Evolutionary conservation across 2,113 vertebrate species (phyloP), one percentile per base, ranked within the genome.

Genomic region (Mastomys coucha): DNA sequence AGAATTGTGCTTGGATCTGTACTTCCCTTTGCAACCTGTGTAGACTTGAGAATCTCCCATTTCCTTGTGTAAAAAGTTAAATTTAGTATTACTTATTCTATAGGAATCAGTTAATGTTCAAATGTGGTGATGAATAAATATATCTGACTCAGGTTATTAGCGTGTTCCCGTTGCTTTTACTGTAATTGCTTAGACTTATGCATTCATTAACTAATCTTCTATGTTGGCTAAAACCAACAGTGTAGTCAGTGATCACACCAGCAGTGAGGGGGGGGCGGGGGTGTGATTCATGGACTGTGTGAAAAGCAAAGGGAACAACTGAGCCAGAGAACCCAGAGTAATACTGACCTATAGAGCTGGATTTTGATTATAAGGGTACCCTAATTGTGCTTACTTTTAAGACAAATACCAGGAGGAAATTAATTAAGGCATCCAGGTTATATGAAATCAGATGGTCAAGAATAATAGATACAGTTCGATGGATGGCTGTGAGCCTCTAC

Each of bases 181-280:
- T 63, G 5, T 91, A 78, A 31, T 88, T 63, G 75, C 39, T 84
- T 78, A 49, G n/a, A 77, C 45, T 88, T 45, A 3, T 31, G 6
- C 58, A 65, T 89, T 95, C 91, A 60, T 80, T 77, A 92, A 73
- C 7, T 13, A 75, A 13, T 90, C 26, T 91, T 82, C 88, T 84
- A 36, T 22, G 26, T 24, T 14, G 7, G 28, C 19, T 53, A 80
- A 89, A 91, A 58, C 2, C 16, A 80, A 16, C 76, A 53, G 11
- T 72, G 56, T 14, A 91, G 13, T n/a, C 51, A 93, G 45, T 76
- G 65, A 88, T 22, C 75, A 31, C 12, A 3, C 17, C 5, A 6
- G 67, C 14, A 17, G 67, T 91, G 22, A 33, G 65, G 82, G 45
- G 45, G 3, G 45, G 45, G 45, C 3, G 45, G 45, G 45, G 45